Conservation (phyloP, 2,888 invertebrate genomes). For the Asteroscopus sphinx region DNA sequence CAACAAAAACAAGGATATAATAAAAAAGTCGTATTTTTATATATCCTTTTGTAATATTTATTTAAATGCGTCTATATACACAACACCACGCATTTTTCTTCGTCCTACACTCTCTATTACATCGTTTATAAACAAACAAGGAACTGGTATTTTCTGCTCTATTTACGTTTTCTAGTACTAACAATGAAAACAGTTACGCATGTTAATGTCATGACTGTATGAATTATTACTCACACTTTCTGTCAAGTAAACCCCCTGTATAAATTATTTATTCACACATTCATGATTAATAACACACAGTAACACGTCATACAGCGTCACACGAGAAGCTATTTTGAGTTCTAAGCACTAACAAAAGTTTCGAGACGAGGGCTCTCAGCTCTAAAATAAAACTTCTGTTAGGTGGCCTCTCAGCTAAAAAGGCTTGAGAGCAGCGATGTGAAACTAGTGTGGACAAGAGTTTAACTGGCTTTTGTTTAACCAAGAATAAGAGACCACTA, state of each 20-base stretch:
- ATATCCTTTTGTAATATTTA: conserved; percentile 30
- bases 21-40: conserved; percentile 30
- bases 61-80: conserved; percentile 31
- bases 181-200: conserved; percentile 36
- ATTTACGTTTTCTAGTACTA: conserved; percentile 23
- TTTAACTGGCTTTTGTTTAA: conserved; percentile 58
- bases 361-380: conserved; percentile 61
- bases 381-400: conserved; percentile 62
- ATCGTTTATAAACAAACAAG: conserved; percentile 46
- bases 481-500: conserved; percentile 32
- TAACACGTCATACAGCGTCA: not conserved
- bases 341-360: conserved; percentile 63
- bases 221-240: too few species aligned
- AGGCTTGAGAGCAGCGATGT: conserved; percentile 52
- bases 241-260: not conserved
- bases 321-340: conserved; percentile 23
- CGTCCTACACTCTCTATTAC: conserved; percentile 27
- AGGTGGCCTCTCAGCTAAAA: conserved; percentile 63
- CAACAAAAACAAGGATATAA: conserved; percentile 12
- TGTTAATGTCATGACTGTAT: too few species aligned
- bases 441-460: conserved; percentile 45
- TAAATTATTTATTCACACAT: conserved; percentile 7
- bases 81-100: conserved; percentile 20
- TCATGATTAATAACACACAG: conserved; percentile 6
- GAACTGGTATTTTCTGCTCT: conserved; percentile 31